phyloP scores from a whole-genome alignment of 2,888 invertebrate species.

The Eupithecia tripunctaria region DNA sequence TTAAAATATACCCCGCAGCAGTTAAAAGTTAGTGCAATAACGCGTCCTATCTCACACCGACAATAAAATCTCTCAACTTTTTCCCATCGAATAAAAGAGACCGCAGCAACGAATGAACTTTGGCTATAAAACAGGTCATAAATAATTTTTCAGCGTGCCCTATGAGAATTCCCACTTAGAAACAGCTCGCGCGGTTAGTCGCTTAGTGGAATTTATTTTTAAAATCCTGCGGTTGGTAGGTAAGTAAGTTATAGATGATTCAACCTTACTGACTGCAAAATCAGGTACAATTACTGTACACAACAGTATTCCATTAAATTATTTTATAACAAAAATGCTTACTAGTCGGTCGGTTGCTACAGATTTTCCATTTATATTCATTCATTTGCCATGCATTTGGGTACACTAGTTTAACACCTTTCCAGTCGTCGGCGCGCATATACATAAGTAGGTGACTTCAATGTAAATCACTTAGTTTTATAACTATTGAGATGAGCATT shows the following conservation, averaged over 20 bases:
- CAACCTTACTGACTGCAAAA: not conserved
- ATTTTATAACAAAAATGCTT: not conserved
- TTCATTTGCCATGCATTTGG: not conserved
- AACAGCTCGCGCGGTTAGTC: slow-evolving; percentile 35
- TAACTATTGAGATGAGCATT: slow-evolving; percentile 42
- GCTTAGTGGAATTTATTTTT: slow-evolving; percentile 29
- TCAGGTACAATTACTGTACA: not conserved
- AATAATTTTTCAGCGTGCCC: slow-evolving; percentile 78
- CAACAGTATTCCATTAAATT: not conserved
- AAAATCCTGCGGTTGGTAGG: slow-evolving; percentile 7
- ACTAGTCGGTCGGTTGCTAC: not conserved
- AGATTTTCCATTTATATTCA: not conserved
- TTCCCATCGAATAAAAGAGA: slow-evolving; percentile 81
- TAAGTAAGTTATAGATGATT: not conserved
- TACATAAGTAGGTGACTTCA: slow-evolving; percentile 56
- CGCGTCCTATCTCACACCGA: slow-evolving; percentile 83
- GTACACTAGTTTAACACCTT: slow-evolving; percentile 65
- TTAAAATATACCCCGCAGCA: slow-evolving; percentile 51
- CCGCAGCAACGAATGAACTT: slow-evolving; percentile 83
- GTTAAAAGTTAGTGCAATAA: slow-evolving; percentile 81
- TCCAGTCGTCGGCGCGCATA: slow-evolving; percentile 57
- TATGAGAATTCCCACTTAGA: slow-evolving; percentile 74
- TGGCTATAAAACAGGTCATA: slow-evolving; percentile 82
- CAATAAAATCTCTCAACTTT: slow-evolving; percentile 82
- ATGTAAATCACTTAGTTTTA: slow-evolving; percentile 65